Evolutionary conservation across 2,797 vertebrate species (phyloP), one percentile per base, ranked within the genome.

Genomic region (Astyanax mexicanus): DNA sequence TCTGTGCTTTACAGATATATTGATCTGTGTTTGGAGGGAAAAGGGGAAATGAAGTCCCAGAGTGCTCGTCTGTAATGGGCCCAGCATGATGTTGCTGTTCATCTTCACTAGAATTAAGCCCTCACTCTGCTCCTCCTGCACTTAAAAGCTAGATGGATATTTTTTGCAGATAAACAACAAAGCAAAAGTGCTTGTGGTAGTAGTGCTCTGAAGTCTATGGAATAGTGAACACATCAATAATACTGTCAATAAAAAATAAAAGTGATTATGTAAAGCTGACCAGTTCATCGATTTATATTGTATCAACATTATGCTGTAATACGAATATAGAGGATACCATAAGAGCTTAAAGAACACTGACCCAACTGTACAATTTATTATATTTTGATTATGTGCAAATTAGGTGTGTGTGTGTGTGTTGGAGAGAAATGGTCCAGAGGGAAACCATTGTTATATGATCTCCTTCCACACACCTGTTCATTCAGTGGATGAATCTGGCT

Each of bases 81-180:
- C 51, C 58, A 51, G 45, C 47, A 60, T 49, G 54, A 57, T 21
- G 67, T 6, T 57, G n/a, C 69, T 29, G 54, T 58, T 21, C 44
- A 32, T 51, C 38, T 64, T 45, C 15, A 45, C n/a, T 47, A 35
- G 44, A 67, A 11, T 67, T 19, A 35, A 32, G 64, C 64, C 29
- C 44, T 49, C 27, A 3, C 25, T 49, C 35, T 32, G 40, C 12
- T 42, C 27, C 17, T 65, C 27, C 27, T 42, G 57, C 54, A 32
- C 6, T 25, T 70, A 64, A 69, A 52, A 25, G 37, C 37, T 44
- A 0, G n/a, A 12, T n/a, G 9, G 17, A 29, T 69, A 44, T 32
- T 49, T 37, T 38, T 6, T 69, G n/a, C 61, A 44, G 66, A 75
- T 60, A 38, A 60, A 61, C 66, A 75, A 52, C 45, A 69, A 13